These are phyloP conservation scores for Papilio glaucus DNA, from an alignment of 1,140 invertebrate genomes.

Conservation along the genomic window DNA sequence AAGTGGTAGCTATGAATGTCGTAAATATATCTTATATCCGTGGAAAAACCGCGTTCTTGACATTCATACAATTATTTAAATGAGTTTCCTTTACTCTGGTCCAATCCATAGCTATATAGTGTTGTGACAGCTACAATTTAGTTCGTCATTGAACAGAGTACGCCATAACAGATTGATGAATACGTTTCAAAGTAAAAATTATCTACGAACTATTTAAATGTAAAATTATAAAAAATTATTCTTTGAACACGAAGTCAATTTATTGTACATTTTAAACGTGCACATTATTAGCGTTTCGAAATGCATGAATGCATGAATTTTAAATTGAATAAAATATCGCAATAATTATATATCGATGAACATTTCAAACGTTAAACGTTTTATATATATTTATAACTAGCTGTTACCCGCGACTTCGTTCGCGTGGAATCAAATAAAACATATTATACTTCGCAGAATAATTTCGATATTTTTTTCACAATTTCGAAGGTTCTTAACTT, in stretches of 20 bases:
- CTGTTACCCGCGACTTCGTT: too few relatives aligned
- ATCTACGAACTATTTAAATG: not conserved
- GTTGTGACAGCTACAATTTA: not conserved
- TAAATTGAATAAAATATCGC: not conserved
- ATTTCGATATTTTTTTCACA: too few relatives aligned
- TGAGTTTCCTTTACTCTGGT: not conserved
- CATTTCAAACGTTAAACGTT: too few relatives aligned
- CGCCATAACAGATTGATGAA: not conserved
- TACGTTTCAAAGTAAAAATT: not conserved
- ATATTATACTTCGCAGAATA: too few relatives aligned
- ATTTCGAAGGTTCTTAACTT: too few relatives aligned
- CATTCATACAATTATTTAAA: not conserved
- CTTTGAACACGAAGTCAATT: not conserved
- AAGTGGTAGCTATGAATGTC: too few relatives aligned
- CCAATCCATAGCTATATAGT: not conserved
- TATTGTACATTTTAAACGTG: not conserved
- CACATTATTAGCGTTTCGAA: not conserved
- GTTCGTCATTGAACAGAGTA: not conserved
- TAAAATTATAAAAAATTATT: too few relatives aligned
- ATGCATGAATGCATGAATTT: not conserved
- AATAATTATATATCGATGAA: not conserved
- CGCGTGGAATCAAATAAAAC: too few relatives aligned
- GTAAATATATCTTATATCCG: too few relatives aligned
- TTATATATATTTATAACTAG: too few relatives aligned
- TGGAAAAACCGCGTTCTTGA: conserved; percentile 4